A percentile compares a stretch with the other conserved stretches of the same genome.
Evolutionary conservation across 2,113 vertebrate genomes (phyloP).

Genomic region (Crotalus horridus): DNA sequence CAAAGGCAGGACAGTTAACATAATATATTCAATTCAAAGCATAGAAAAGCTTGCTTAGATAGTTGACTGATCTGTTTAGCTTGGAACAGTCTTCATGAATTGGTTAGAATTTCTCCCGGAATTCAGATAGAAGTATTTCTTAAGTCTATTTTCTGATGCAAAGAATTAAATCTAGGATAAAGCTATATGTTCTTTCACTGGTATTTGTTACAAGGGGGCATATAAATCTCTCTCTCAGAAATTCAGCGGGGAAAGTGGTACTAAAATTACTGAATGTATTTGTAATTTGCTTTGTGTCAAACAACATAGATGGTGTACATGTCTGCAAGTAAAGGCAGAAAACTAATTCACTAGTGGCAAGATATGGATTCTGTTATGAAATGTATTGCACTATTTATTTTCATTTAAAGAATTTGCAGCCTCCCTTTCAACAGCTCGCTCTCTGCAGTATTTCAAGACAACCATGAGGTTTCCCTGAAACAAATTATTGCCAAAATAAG

Average conservation of each 20-base stretch:
- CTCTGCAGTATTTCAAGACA: not conserved
- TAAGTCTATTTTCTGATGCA: not conserved
- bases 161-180: not conserved
- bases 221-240: not conserved
- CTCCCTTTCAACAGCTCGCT: not conserved
- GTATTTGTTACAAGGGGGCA: not conserved
- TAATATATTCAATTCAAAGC: not conserved
- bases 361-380: not conserved
- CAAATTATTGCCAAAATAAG: not conserved
- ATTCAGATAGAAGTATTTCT: not conserved
- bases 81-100: not conserved
- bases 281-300: not conserved
- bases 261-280: not conserved
- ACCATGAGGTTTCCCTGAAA: not conserved
- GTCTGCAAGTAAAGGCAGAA: not conserved
- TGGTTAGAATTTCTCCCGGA: not conserved
- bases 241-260: not conserved
- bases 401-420: not conserved
- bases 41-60: not conserved
- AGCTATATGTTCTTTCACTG: not conserved
- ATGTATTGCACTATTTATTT: not conserved
- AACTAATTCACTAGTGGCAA: not conserved
- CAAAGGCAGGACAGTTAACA: not conserved
- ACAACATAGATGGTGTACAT: not conserved
- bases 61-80: not conserved